phyloP scores from a whole-genome alignment of 2,113 vertebrate genomes.

The Eonycteris spelaea region DNA sequence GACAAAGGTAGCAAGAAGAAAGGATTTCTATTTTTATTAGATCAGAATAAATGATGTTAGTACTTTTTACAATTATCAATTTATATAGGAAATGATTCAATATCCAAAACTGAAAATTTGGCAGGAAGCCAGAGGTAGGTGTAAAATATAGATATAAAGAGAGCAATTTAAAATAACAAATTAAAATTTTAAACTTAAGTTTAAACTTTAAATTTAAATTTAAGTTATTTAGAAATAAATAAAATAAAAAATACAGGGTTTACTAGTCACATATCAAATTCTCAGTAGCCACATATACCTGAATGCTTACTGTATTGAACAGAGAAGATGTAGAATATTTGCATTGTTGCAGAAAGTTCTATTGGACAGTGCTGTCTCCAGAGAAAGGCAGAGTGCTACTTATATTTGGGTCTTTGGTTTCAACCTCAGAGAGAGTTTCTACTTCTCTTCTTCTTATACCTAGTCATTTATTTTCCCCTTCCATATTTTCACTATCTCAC shows the following conservation, averaged over 20 bases:
- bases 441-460: not conserved
- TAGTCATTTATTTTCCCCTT: not conserved
- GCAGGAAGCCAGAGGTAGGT: not conserved
- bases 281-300: too few relatives aligned
- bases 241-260: not conserved
- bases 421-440: not conserved
- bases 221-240: not conserved
- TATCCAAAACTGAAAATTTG: not conserved
- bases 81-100: not conserved
- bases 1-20: not conserved
- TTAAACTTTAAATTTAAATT: not conserved
- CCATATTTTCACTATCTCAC: not conserved
- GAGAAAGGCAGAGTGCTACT: not conserved
- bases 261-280: not conserved
- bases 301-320: too few relatives aligned
- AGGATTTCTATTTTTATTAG: not conserved
- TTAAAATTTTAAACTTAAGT: not conserved
- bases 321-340: not conserved
- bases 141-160: not conserved
- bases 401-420: not conserved
- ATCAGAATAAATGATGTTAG: not conserved
- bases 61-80: not conserved
- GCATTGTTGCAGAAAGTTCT: not conserved
- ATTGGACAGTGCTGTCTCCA: not conserved
- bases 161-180: not conserved